Evolutionary conservation across 2,888 invertebrate genomes (phyloP), one percentile per base, ranked within the genome.

Genomic region (Hypercompe scribonia): DNA sequence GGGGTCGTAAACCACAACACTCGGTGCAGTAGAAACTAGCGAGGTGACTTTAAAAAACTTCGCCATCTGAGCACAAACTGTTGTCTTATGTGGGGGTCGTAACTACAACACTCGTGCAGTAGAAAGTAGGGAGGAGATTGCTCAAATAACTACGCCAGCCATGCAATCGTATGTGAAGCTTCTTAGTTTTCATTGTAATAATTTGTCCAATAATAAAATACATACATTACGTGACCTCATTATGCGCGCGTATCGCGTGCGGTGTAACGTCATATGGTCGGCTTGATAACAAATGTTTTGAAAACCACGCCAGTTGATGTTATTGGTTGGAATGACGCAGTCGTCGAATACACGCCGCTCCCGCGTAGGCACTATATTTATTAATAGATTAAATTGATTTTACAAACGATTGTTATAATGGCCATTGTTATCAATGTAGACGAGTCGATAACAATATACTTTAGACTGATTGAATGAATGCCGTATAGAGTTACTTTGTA

Each of bases 351-450:
- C 61, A 66, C 50, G 34, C 36, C 65, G 63, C 42, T n/a, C 68
- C 76, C 76, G 80, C 77, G 82, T 82, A 77, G 75, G 28, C 67
- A 42, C 65, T 18, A 21, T 61, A 58, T 73, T 80, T 81, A 77
- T 77, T 79, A 74, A 75, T 78, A 79, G 78, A 80, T 81, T 73
- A 79, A 76, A 82, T 75, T 64, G 71, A 79, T 76, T 70, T 75
- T 67, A 63, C 72, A 75, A 74, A 77, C 28, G n/a, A 78, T 79
- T 68, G 69, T 73, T 71, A 34, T 36, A 46, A 58, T 68, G 34
- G 21, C 63, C 71, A 63, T 73, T 71, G 72, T 75, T 82, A 77
- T 81, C 82, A 58, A 15, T 64, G 61, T 70, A 46, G 21, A 42
- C 10, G 39, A 0, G 28, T 21, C 11, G 65, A 66, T 42, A 66